Percentiles rank a stretch among this genome's conserved stretches.
phyloP scores from a whole-genome alignment of 2,113 vertebrate species.

The Tupaia tana region DNA sequence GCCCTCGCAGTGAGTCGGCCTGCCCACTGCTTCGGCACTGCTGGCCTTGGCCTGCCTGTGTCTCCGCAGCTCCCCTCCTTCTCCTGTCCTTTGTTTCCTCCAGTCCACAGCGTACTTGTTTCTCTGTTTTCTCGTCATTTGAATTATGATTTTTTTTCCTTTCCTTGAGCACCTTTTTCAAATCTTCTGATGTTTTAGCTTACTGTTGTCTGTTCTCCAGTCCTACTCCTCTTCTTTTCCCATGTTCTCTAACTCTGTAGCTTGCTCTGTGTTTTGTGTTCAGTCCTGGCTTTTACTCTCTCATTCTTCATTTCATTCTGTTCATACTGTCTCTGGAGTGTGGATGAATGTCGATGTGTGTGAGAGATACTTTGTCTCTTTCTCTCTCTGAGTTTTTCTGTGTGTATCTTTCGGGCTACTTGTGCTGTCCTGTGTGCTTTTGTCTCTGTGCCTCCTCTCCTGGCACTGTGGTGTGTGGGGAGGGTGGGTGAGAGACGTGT shows the following conservation, averaged over 20 bases:
- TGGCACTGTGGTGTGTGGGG: not conserved
- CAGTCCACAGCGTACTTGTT: not conserved
- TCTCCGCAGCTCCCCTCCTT: not conserved
- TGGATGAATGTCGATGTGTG: not conserved
- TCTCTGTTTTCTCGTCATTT: not conserved
- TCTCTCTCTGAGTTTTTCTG: slow-evolving; percentile 7
- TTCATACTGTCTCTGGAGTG: not conserved
- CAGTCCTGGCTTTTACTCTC: not conserved
- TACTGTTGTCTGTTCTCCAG: not conserved
- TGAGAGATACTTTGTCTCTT: slow-evolving; percentile 13
- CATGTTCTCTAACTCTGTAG: not conserved
- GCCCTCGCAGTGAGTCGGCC: slow-evolving; percentile 86
- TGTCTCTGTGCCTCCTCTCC: not conserved
- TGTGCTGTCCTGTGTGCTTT: not conserved
- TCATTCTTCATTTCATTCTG: not conserved
- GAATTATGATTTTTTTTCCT: not conserved
- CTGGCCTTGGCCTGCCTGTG: not conserved
- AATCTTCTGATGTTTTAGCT: not conserved
- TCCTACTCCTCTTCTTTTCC: not conserved
- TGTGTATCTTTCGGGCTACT: not conserved
- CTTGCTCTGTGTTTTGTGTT: slow-evolving; percentile 27
- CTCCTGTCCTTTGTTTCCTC: not conserved
- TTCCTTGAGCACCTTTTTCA: not conserved
- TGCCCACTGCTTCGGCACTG: not conserved
- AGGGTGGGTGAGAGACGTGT: not conserved